These are phyloP conservation scores for Nothoprocta pentlandii DNA, from an alignment of 2,113 vertebrate genomes.

Conservation along the genomic window DNA sequence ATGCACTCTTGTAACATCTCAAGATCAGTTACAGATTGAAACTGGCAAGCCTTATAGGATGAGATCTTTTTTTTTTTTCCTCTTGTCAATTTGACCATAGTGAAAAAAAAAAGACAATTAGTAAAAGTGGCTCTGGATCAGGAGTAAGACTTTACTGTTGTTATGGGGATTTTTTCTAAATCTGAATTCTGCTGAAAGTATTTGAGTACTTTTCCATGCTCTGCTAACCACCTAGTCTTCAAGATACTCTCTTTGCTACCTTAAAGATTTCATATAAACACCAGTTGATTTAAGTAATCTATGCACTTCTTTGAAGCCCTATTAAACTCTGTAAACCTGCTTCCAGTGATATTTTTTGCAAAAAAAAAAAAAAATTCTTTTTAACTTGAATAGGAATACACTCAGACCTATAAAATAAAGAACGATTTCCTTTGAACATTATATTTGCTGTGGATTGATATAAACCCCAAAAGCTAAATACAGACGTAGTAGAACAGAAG, in stretches of 20 bases:
- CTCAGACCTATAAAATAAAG: neutral
- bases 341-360: neutral
- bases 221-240: neutral
- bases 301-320: neutral
- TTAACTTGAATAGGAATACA: neutral
- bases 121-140: neutral
- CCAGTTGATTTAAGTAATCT: neutral
- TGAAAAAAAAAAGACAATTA: neutral
- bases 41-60: neutral
- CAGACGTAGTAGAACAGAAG: neutral
- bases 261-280: slow-evolving; percentile 22
- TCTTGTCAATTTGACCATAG: neutral
- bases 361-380: no score
- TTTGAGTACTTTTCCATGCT: neutral
- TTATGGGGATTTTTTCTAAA: neutral
- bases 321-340: neutral
- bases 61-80: neutral
- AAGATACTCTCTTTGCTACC: neutral
- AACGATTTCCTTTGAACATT: neutral
- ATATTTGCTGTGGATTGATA: neutral
- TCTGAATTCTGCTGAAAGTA: neutral
- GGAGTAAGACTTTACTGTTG: neutral
- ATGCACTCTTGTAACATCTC: neutral
- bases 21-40: neutral
- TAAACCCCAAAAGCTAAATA: neutral